These are phyloP conservation scores for Hydriomena furcata DNA, from an alignment of 2,888 invertebrate species.

Conservation along the genomic window DNA sequence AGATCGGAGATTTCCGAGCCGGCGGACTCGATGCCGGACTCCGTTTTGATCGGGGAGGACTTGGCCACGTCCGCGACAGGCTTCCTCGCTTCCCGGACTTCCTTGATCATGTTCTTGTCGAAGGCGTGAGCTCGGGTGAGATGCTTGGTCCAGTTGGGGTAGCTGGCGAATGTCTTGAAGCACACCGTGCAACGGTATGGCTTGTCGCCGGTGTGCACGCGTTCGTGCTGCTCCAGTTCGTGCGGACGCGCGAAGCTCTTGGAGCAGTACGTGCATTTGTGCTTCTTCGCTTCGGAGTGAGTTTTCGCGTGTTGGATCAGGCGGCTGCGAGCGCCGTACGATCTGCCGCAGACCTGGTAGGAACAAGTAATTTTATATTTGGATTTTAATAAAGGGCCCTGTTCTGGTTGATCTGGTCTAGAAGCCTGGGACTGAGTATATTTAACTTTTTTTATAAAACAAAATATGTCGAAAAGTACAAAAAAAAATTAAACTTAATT, in stretches of 20 bases:
- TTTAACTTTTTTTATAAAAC: too few species aligned
- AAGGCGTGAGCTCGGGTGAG: slow-evolving; percentile 62
- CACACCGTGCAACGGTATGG: slow-evolving; percentile 83
- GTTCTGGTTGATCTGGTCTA: too few species aligned
- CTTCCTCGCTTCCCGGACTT: slow-evolving; percentile 7
- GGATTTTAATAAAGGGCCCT: too few species aligned
- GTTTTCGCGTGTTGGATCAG: slow-evolving; percentile 61
- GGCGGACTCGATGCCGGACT: slow-evolving; percentile 40
- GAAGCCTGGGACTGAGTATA: too few species aligned
- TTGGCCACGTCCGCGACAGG: not conserved
- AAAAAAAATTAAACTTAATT: too few species aligned
- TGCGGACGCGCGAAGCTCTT: slow-evolving; percentile 63
- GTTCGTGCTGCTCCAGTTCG: slow-evolving; percentile 77
- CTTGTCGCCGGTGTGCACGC: slow-evolving; percentile 81
- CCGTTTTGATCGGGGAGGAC: slow-evolving; percentile 10
- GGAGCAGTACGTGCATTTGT: slow-evolving; percentile 78
- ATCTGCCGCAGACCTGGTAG: slow-evolving; percentile 54
- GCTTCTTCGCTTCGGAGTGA: slow-evolving; percentile 62
- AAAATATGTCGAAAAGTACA: too few species aligned
- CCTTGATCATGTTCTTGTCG: slow-evolving; percentile 37
- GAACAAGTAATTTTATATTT: too few species aligned
- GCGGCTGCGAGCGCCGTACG: slow-evolving; percentile 69
- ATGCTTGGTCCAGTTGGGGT: slow-evolving; percentile 84
- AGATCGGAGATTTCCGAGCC: slow-evolving; percentile 36
- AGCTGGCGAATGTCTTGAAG: slow-evolving; percentile 79